Evolutionary conservation across 2,797 vertebrate species (phyloP).

Genomic region (Phyllotis vaccarum): DNA sequence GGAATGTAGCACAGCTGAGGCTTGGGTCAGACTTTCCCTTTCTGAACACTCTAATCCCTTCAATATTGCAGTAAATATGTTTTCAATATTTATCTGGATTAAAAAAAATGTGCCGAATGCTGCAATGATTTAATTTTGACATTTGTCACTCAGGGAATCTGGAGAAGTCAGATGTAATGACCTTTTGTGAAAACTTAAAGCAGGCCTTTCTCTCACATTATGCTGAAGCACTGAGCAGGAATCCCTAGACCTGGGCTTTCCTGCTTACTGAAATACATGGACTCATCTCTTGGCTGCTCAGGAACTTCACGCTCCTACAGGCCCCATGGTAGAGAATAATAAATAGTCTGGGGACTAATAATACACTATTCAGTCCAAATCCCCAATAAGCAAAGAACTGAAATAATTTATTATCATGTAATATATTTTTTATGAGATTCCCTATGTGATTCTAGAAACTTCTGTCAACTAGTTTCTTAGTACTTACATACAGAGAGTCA

Average conservation of each 20-base stretch:
- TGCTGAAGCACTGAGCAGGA: constrained; percentile 67
- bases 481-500: background rate
- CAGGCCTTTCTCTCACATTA: constrained; percentile 36
- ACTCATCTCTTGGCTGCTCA: constrained; percentile 83
- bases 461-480: constrained; percentile 80
- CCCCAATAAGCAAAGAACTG: constrained; percentile 71
- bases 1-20: constrained; percentile 87
- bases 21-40: constrained; percentile 89
- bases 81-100: constrained; percentile 91
- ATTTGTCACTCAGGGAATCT: constrained; percentile 87
- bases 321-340: constrained; percentile 59
- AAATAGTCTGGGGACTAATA: constrained; percentile 71
- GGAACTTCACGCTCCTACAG: constrained; percentile 71
- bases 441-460: constrained; percentile 71
- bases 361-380: constrained; percentile 67
- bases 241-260: constrained; percentile 81
- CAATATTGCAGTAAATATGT: constrained; percentile 90
- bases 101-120: constrained; percentile 88
- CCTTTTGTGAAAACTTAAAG: constrained; percentile 74
- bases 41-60: constrained; percentile 88
- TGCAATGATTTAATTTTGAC: constrained; percentile 88
- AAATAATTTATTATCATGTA: constrained; percentile 82
- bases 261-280: constrained; percentile 86
- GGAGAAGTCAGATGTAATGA: constrained; percentile 84
- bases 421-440: constrained; percentile 77